Base-by-base conservation (phyloP, 2,888 invertebrate genomes). In the Blastobasis lacticolella region DNA sequence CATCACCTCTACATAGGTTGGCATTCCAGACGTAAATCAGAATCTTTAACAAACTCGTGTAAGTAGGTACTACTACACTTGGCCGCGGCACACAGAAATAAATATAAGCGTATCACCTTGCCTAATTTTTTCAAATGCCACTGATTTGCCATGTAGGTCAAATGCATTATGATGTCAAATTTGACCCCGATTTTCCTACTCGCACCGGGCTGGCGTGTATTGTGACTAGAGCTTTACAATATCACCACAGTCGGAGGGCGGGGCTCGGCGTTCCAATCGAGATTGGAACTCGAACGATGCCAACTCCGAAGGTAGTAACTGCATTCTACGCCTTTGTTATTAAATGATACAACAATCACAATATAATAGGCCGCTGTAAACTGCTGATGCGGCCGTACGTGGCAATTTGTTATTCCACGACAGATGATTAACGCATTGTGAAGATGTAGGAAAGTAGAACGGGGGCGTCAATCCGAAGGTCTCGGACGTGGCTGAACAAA, bases 361-460 rank as follows among this genome's bases (percentile, higher is more conserved):
- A 40, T 52, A 48, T 51, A 41, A 42, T 48, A 40, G n/a, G 47
- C n/a, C 38, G 36, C 38, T 48, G 46, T 45, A 50, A 10, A 36
- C 45, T 49, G 40, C 23, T 51, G 48, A 54, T 52, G 50, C 38
- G 40, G 5, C 46, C 49, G 45, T 38, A 47, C 45, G 49, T 40
- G 40, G 45, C 49, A 54, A 54, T 52, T 49, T 55, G 46, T 55
- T 50, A 59, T 60, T 57, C 67, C 64, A 63, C 67, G 71, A 71
- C 75, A 71, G 72, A 71, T 76, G 76, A 79, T 82, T 79, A 78
- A 80, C 67, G 71, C 69, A 78, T 81, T 81, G 80, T 81, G 78
- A 75, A 81, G 78, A 83, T 78, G 75, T 81, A 78, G 76, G 72
- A 82, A 83, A 83, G 81, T 84, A 78, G 83, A 79, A 83, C 82